A percentile compares a stretch with the other conserved stretches of the same genome.
Evolutionary conservation across 2,888 invertebrate genomes (phyloP).

Genomic region (Gymnosoma rotundatum): DNA sequence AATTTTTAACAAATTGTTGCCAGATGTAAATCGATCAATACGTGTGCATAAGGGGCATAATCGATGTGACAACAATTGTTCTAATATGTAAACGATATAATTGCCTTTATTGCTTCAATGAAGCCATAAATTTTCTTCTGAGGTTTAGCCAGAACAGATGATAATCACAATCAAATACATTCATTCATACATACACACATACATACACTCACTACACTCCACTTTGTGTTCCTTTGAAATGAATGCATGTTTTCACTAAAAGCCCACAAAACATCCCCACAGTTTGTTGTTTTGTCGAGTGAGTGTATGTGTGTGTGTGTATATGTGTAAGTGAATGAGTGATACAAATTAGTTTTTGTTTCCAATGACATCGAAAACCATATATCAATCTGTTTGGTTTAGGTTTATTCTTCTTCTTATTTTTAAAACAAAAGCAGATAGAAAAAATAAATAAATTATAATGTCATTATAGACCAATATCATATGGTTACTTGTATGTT

Average conservation of each 20-base stretch:
- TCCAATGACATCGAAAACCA: conserved; percentile 65
- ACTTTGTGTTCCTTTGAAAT: conserved; percentile 1
- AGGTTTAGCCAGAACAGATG: conserved; percentile 69
- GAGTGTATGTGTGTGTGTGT: conserved; percentile 3
- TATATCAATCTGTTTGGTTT: conserved; percentile 70
- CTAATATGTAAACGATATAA: conserved; percentile 67
- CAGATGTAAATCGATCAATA: conserved; percentile 62
- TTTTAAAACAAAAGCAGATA: conserved; percentile 30
- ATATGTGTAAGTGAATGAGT: not conserved
- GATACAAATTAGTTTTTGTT: conserved; percentile 68
- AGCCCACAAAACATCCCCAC: conserved; percentile 70
- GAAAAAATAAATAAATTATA: conserved; percentile 79
- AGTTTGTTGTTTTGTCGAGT: conserved; percentile 32
- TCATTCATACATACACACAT: too few species aligned
- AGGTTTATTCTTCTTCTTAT: conserved; percentile 49
- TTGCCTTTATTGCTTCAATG: conserved; percentile 69
- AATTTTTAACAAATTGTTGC: conserved; percentile 50
- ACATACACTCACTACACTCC: not conserved
- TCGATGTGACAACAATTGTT: conserved; percentile 67
- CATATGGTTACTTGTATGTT: conserved; percentile 41
- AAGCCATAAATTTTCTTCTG: conserved; percentile 72
- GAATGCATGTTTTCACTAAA: conserved; percentile 11
- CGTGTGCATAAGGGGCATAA: conserved; percentile 26
- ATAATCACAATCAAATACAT: conserved; percentile 62
- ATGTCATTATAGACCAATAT: conserved; percentile 78